Evolutionary conservation across 2,888 invertebrate genomes (phyloP).

Genomic region (Polydrusus tereticollis): DNA sequence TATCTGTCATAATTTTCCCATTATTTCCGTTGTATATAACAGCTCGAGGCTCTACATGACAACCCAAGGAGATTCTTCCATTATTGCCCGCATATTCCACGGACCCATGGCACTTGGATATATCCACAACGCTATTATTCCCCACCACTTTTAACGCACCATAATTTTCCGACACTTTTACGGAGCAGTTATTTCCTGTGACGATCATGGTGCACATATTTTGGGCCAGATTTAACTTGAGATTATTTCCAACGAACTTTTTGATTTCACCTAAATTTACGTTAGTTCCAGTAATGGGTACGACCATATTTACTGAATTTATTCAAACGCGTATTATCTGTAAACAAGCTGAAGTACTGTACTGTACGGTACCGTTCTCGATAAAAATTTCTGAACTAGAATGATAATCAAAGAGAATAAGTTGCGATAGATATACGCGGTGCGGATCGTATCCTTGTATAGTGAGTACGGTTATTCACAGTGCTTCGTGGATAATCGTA

Average conservation of each 20-base stretch:
- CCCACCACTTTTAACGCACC: slow-evolving; percentile 48
- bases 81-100: slow-evolving; percentile 51
- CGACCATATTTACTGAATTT: slow-evolving; percentile 33
- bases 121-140: slow-evolving; percentile 43
- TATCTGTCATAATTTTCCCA: not conserved
- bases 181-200: slow-evolving; percentile 49
- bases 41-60: slow-evolving; percentile 19
- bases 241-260: slow-evolving; percentile 48
- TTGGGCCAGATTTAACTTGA: slow-evolving; percentile 34
- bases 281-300: slow-evolving; percentile 18
- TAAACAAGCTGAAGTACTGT: not conserved
- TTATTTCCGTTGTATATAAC: slow-evolving; percentile 44
- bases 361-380: not conserved
- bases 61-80: slow-evolving; percentile 40
- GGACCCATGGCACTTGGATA: slow-evolving; percentile 46
- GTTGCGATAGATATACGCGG: slow-evolving; percentile 22
- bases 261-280: slow-evolving; percentile 3
- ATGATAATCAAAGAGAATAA: slow-evolving; percentile 7
- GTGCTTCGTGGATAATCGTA: slow-evolving; percentile 16
- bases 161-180: slow-evolving; percentile 42
- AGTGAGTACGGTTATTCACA: slow-evolving; percentile 21
- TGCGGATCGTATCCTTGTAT: slow-evolving; percentile 1
- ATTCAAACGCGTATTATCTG: not conserved
- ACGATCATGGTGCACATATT: slow-evolving; percentile 39
- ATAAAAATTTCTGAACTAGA: slow-evolving; percentile 16